Percentiles rank a stretch among this genome's conserved stretches.
phyloP scores from a whole-genome alignment of 2,888 invertebrate genomes.

The Thecophora atra region DNA sequence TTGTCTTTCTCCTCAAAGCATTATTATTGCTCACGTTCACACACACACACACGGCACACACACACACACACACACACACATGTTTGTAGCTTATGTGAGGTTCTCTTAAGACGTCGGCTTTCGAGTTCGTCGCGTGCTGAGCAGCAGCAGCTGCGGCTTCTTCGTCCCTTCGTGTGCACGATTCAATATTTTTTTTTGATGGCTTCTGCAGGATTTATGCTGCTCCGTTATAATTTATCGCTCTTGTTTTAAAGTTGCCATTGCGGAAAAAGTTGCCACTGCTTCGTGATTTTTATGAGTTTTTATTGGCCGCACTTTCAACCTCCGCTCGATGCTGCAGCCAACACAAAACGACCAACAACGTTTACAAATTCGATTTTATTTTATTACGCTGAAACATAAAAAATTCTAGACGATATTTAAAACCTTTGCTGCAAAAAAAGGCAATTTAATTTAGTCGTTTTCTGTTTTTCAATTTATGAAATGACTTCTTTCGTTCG shows the following conservation, averaged over 20 bases:
- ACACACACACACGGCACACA: slow-evolving; percentile 10
- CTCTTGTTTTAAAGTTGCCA: slow-evolving; percentile 8
- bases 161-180: background rate
- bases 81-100: slow-evolving; percentile 4
- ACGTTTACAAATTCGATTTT: slow-evolving; percentile 7
- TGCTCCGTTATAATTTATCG: slow-evolving; percentile 12
- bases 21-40: slow-evolving; percentile 13
- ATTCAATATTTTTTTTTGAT: background rate
- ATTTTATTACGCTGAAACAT: slow-evolving; percentile 1
- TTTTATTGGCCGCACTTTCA: slow-evolving; percentile 33
- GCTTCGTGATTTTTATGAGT: slow-evolving; percentile 21
- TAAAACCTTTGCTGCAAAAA: background rate
- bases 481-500: background rate
- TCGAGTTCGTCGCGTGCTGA: background rate
- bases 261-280: background rate
- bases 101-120: background rate
- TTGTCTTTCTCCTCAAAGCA: background rate
- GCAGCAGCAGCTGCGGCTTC: background rate
- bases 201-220: slow-evolving; percentile 23
- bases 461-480: no score
- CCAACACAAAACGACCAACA: background rate
- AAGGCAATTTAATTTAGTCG: no score
- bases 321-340: background rate
- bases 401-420: background rate
- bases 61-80: background rate